Evolutionary conservation across 2,888 invertebrate species (phyloP), one percentile per base, ranked within the genome.

Genomic region (Notodromas monacha): DNA sequence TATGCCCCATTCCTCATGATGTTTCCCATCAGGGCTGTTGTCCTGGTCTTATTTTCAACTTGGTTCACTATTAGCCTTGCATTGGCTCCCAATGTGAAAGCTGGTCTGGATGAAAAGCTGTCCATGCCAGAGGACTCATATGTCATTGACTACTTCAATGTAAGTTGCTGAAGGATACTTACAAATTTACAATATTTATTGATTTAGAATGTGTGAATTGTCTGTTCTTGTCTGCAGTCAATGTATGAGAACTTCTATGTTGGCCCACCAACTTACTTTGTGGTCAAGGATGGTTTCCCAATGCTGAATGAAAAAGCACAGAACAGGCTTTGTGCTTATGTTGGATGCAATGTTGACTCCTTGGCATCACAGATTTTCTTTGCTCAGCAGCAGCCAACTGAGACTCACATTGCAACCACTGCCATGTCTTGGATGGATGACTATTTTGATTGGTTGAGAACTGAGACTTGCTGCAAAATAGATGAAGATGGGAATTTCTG

Each of bases 91-190:
- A 66, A 70, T 43, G 67, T 96, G 36, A 72, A 76, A 36, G 65
- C 92, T 35, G 96, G 96, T 1, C 54, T 96, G 11, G 84, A 99
- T 48, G 86, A 92, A 49, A 77, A 84, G 43, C 58, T 96, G 2
- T 76, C 89, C 1, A 86, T 96, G 79, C 86, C 92, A 0, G 69
- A 77, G 44, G 86, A 92, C 50, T 92, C 89, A 39, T 92, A 76
- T 52, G 79, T 96, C 32, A 53, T 79, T 35, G 67, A 74, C 41
- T 92, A 92, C 54, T 92, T 96, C 55, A 46, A 61, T 43, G 65
- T 61, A 47, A 43, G n/a, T n/a, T n/a, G n/a, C n/a, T n/a, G n/a
- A n/a, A n/a, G n/a, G n/a, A n/a, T n/a, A n/a, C n/a, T n/a, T n/a
- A 43, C 38, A 26, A 10, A 2, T 16, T 10, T n/a, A 16, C 29